Evolutionary conservation across 2,888 invertebrate species (phyloP).

Genomic region (Charanyca ferruginea): DNA sequence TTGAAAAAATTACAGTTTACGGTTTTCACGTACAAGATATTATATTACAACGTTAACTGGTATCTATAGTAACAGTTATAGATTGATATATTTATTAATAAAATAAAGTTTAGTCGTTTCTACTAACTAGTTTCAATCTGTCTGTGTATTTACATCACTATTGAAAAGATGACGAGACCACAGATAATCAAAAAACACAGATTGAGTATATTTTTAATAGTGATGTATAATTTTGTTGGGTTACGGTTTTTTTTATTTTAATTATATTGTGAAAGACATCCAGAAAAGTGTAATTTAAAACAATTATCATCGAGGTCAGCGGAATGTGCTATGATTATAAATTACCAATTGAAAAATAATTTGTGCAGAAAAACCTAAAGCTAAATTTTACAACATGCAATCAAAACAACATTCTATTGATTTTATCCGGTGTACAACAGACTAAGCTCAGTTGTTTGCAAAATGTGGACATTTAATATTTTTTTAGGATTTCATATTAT

Average conservation of each 20-base stretch:
- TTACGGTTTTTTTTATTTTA: constrained; percentile 20
- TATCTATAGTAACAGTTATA: no score
- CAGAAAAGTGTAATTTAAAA: no score
- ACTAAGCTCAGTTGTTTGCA: not conserved
- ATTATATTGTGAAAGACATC: no score
- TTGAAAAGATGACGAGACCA: not conserved
- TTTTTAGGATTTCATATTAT: constrained; percentile 31
- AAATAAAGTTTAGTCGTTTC: not conserved
- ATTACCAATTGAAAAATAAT: not conserved
- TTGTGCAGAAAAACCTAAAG: not conserved
- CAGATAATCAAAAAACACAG: not conserved
- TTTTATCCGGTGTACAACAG: constrained; percentile 29
- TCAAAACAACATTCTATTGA: constrained; percentile 53
- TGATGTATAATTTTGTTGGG: not conserved
- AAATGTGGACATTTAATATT: constrained; percentile 41
- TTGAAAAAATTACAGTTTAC: no score
- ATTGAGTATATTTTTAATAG: constrained; percentile 7
- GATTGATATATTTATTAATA: not conserved
- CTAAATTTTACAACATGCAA: constrained; percentile 38
- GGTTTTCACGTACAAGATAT: no score
- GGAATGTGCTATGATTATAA: no score
- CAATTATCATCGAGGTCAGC: no score
- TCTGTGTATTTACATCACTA: not conserved
- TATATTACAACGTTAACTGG: no score
- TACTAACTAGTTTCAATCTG: rapidly evolving